These are phyloP conservation scores for Cydia strobilella DNA, from an alignment of 1,140 invertebrate genomes.

Conservation along the genomic window DNA sequence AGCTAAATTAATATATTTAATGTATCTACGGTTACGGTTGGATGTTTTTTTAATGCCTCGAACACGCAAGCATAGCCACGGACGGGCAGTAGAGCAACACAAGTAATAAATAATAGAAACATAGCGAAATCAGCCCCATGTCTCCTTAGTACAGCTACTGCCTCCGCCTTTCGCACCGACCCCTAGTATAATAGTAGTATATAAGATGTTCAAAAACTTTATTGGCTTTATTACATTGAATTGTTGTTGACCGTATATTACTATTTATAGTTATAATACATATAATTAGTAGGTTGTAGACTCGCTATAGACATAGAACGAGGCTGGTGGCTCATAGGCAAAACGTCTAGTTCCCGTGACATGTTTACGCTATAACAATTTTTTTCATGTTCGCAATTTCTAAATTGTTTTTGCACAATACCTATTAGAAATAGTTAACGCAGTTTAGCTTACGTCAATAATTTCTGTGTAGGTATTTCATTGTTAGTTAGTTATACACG, in stretches of 20 bases:
- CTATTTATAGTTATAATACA: constrained; percentile 32
- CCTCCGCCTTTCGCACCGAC: constrained; percentile 3
- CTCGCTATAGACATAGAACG: constrained; percentile 10
- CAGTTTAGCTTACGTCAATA: constrained; percentile 27
- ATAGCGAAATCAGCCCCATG: neutral
- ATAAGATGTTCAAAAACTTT: constrained; percentile 2
- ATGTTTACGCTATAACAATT: neutral
- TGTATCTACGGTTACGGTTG: constrained; percentile 2
- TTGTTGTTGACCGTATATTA: constrained; percentile 33
- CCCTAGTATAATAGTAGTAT: neutral
- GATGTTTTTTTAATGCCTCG: constrained; percentile 25
- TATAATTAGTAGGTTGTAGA: constrained; percentile 30
- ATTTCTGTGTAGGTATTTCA: constrained; percentile 27
- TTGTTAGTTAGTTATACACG: constrained; percentile 32
- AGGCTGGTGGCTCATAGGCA: constrained; percentile 1
- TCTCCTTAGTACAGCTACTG: neutral
- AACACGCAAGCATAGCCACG: constrained; percentile 4
- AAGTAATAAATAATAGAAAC: constrained; percentile 15
- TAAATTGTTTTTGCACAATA: constrained; percentile 27
- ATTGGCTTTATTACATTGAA: constrained; percentile 30
- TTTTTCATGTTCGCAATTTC: constrained; percentile 6
- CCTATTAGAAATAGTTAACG: constrained; percentile 21
- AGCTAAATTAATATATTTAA: constrained; percentile 46
- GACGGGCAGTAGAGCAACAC: neutral
- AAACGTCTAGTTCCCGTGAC: neutral